Evolutionary conservation across 2,113 vertebrate species (phyloP).

Genomic region (Amblyornis subalaris): DNA sequence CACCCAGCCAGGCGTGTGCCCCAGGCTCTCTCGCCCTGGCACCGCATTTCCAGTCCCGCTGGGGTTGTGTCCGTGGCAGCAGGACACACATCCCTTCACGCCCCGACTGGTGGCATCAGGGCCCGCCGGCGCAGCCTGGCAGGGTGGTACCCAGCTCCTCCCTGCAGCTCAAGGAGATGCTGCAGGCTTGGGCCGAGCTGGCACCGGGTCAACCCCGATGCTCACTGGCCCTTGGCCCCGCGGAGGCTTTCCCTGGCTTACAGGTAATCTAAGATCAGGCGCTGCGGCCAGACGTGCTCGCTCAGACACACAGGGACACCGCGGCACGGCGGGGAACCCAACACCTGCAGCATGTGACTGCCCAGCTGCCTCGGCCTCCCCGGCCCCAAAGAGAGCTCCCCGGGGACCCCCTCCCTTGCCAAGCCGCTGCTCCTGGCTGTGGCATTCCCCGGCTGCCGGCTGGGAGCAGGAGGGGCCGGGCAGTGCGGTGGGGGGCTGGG

Average conservation of each 20-base stretch:
- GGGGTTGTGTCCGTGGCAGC: rapidly evolving
- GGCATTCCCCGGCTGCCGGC: neutral
- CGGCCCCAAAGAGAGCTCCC: neutral
- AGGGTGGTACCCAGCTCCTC: neutral
- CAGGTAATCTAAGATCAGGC: neutral
- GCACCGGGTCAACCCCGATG: neutral
- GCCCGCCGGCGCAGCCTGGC: neutral
- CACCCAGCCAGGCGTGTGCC: neutral
- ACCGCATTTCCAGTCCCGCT: neutral
- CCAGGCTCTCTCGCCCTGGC: rapidly evolving
- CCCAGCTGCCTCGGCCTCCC: neutral
- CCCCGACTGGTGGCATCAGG: rapidly evolving
- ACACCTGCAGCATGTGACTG: neutral
- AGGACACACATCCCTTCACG: neutral
- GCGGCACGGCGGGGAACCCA: rapidly evolving
- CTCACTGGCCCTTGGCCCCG: neutral
- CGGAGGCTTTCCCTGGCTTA: neutral
- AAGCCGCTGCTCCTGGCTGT: rapidly evolving
- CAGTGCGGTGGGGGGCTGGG: rapidly evolving
- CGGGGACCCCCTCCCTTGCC: neutral
- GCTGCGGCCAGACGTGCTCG: neutral
- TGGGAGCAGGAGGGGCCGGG: rapidly evolving
- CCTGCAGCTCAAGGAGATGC: neutral
- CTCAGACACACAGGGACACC: neutral
- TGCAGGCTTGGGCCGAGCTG: neutral